Conservation (phyloP, 2,888 invertebrate genomes). For the Ligdia adustata region DNA sequence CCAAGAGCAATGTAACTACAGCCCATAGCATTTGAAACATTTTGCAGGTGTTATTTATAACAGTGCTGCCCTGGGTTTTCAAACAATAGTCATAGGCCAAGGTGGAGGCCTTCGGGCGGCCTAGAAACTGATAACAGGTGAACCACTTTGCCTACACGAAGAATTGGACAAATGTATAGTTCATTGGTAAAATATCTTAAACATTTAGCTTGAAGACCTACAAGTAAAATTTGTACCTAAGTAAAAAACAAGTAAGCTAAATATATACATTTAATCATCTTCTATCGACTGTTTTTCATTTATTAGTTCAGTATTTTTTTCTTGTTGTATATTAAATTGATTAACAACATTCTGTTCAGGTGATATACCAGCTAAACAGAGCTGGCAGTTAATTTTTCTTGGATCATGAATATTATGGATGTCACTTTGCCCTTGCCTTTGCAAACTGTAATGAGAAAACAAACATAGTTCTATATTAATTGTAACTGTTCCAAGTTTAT, state of each 20-base stretch:
- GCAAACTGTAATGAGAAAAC: slow-evolving; percentile 41
- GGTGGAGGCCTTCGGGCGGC: too few species aligned
- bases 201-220: too few species aligned
- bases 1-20: slow-evolving; percentile 76
- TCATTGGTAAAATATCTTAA: too few species aligned
- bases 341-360: slow-evolving; percentile 60
- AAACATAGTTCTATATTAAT: too few species aligned
- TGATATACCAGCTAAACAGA: slow-evolving; percentile 53
- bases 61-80: too few species aligned
- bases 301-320: slow-evolving; percentile 55
- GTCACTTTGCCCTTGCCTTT: slow-evolving; percentile 18
- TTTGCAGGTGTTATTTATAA: too few species aligned
- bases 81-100: too few species aligned
- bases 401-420: slow-evolving; percentile 38
- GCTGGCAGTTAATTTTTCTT: slow-evolving; percentile 66
- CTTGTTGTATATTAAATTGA: slow-evolving; percentile 63
- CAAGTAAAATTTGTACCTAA: neutral
- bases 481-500: too few species aligned
- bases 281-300: neutral
- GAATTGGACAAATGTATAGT: too few species aligned
- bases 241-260: neutral
- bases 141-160: too few species aligned
- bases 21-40: too few species aligned
- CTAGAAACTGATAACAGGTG: too few species aligned
- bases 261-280: neutral